Conservation (phyloP, 2,797 vertebrate species). For the Ciconia nigra region DNA sequence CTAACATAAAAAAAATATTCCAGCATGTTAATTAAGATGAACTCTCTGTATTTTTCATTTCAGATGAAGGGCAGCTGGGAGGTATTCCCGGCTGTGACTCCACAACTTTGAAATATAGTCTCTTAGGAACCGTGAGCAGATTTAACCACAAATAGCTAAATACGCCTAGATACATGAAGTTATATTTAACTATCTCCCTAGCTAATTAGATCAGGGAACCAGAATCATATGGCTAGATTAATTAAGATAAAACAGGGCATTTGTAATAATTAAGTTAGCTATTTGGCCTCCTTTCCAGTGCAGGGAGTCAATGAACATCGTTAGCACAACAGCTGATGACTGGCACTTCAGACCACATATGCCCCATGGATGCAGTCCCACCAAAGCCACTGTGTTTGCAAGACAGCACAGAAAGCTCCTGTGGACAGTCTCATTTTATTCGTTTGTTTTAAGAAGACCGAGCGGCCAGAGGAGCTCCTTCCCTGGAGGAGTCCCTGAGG, state of each 20-base stretch:
- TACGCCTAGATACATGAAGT: not conserved
- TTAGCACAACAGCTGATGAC: rapidly evolving
- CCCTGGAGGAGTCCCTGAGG: not conserved
- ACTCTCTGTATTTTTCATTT: not conserved
- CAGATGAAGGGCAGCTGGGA: not conserved
- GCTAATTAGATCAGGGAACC: conserved; percentile 1
- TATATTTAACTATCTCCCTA: conserved; percentile 19
- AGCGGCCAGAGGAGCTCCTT: not conserved
- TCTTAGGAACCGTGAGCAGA: not conserved
- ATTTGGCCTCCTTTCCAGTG: not conserved
- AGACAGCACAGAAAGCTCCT: not conserved
- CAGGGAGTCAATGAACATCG: not conserved
- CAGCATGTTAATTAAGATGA: not conserved
- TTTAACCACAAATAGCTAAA: not conserved
- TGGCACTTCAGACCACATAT: not conserved
- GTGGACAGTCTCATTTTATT: not conserved
- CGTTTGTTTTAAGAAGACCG: not conserved
- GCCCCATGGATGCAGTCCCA: not conserved
- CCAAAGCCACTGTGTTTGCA: not conserved
- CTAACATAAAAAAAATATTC: not conserved
- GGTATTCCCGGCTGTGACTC: not conserved
- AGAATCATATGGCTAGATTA: not conserved
- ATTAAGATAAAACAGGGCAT: not conserved
- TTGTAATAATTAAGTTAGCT: not conserved
- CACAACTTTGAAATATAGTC: not conserved